These are phyloP conservation scores for Accipiter cooperii DNA, from an alignment of 2,113 vertebrate genomes.

Conservation along the genomic window DNA sequence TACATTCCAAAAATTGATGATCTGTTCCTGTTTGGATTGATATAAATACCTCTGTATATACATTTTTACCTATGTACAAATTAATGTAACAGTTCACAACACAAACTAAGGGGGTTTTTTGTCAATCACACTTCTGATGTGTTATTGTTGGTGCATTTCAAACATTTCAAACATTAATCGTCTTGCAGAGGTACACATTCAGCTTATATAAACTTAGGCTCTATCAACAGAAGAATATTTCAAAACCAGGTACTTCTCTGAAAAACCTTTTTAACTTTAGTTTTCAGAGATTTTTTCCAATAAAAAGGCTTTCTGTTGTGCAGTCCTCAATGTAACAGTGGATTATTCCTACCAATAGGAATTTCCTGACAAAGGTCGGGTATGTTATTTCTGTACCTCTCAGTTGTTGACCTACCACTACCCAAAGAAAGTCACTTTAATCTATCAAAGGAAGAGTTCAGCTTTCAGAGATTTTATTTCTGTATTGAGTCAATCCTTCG, in stretches of 20 bases:
- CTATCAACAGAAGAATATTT: not conserved
- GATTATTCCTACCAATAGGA: not conserved
- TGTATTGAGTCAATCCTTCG: not conserved
- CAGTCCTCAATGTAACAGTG: not conserved
- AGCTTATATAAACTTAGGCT: not conserved
- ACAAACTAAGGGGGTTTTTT: not conserved
- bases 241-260: not conserved
- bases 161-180: not conserved
- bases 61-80: not conserved
- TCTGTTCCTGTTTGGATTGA: not conserved
- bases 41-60: not conserved
- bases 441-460: not conserved
- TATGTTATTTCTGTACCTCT: not conserved
- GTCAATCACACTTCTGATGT: not conserved
- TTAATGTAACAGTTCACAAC: not conserved
- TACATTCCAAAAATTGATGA: not conserved
- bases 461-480: not conserved
- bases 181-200: not conserved
- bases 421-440: not conserved
- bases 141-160: not conserved
- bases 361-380: not conserved
- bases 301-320: not conserved
- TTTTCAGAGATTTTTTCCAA: not conserved
- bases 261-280: not conserved
- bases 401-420: not conserved